Base-by-base conservation (phyloP, 2,888 invertebrate genomes). In the Zhuqinia jingwanae region DNA sequence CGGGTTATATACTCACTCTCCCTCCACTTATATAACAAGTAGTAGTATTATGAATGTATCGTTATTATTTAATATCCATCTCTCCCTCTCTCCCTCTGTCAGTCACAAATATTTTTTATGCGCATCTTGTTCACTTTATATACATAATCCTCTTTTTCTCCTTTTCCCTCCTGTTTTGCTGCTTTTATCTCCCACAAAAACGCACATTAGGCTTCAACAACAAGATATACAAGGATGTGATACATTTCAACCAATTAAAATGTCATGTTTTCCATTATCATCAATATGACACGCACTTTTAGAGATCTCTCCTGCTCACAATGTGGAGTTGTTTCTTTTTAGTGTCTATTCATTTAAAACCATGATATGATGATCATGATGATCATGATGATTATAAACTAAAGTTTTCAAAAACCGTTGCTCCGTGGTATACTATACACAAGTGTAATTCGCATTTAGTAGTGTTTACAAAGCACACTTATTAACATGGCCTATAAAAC, bases 171-270 rank as follows among this genome's bases (percentile, higher is more conserved):
- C 3, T 36, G 20, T 15, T 20, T 22, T 36, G 36, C 8, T 36
- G 13, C 10, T 10, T 58, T 58, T 58, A 25, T 10, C 30, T 30
- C 36, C 22, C 47, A 70, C 47, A 53, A 50, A 73, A 56, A 53
- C 36, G 53, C 53, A 56, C 56, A 36, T 53, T 30, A 56, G 53
- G 27, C 75, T 56, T 73, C 22, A 50, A 53, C 5, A 63, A 53
- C 45, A 73, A 56, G 58, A 82, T 70, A 65, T 17, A 53, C 30
- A 79, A 70, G 60, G 73, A 82, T 73, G 70, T 85, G 85, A 73
- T 85, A 60, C 85, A 85, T 70, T 85, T 73, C 36, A 78, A 30
- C 79, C 78, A 85, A 85, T 85, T 85, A 85, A 85, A 85, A 78
- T 85, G 85, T 85, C 85, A 85, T 73, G 60, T 73, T 70, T 79